These are phyloP conservation scores for Caenorhabditis remanei DNA, from an alignment of 1,140 invertebrate species.

Conservation along the genomic window DNA sequence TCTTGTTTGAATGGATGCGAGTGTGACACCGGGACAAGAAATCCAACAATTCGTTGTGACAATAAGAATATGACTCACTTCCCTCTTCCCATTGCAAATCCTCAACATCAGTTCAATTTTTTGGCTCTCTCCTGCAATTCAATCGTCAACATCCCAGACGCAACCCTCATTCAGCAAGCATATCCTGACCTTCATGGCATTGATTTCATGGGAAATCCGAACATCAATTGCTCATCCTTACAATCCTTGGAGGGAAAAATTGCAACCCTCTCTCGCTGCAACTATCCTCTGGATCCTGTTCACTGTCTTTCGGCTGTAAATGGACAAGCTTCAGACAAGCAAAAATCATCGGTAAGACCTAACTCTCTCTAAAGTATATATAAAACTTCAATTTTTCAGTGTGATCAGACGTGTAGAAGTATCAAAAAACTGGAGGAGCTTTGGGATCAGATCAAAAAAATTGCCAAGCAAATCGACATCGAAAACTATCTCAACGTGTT, in stretches of 20 bases:
- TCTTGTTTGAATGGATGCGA: background rate
- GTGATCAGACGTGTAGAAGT: no score
- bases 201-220: background rate
- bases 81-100: background rate
- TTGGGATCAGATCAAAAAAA: no score
- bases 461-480: no score
- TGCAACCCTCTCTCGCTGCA: background rate
- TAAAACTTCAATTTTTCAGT: no score
- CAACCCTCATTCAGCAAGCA: background rate
- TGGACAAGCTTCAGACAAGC: no score
- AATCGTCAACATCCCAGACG: background rate
- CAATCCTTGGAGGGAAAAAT: no score
- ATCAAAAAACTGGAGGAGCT: no score
- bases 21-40: background rate
- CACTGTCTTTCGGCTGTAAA: background rate
- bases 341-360: no score
- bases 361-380: no score
- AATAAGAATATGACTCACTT: background rate
- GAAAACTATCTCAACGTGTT: no score
- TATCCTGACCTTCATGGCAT: background rate
- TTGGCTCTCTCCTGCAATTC: background rate
- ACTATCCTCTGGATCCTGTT: background rate
- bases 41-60: background rate
- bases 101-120: background rate
- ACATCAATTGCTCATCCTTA: no score